phyloP scores from a whole-genome alignment of 2,888 invertebrate species.

The Cantharis flavilabris region DNA sequence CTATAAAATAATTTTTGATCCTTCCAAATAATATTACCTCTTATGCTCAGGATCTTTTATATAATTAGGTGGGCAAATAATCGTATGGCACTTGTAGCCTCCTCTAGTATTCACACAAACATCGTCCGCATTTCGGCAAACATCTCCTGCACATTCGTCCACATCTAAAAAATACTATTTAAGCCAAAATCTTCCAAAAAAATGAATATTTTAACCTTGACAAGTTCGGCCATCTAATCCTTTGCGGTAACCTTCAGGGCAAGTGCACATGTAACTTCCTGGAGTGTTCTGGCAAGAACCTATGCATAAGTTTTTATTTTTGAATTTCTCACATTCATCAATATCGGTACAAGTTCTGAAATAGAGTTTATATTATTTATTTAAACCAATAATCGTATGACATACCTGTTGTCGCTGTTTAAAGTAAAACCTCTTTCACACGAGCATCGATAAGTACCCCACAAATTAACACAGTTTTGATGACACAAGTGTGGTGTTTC shows the following conservation, averaged over 20 bases:
- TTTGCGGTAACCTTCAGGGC: conserved; percentile 79
- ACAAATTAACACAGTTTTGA: conserved; percentile 87
- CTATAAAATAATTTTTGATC: background rate
- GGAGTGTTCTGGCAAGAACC: conserved; percentile 85
- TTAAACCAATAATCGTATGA: background rate
- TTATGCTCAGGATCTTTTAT: conserved; percentile 73
- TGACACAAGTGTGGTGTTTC: conserved; percentile 68
- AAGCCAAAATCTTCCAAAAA: background rate
- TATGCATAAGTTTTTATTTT: conserved; percentile 70
- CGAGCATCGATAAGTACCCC: conserved; percentile 88
- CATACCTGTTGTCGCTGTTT: conserved; percentile 71
- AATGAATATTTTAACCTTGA: conserved; percentile 63
- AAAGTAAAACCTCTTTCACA: conserved; percentile 85
- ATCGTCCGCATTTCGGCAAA: conserved; percentile 66
- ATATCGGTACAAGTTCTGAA: conserved; percentile 75
- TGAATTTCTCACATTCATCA: conserved; percentile 83
- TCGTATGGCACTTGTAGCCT: conserved; percentile 82
- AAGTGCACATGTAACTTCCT: conserved; percentile 82
- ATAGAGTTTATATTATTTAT: conserved; percentile 13
- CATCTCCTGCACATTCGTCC: conserved; percentile 68
- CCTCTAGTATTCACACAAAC: conserved; percentile 92
- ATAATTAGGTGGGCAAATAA: conserved; percentile 87
- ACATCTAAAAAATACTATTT: conserved; percentile 60
- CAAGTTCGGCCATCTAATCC: conserved; percentile 79
- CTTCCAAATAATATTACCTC: conserved; percentile 68